Evolutionary conservation across 2,888 invertebrate species (phyloP), one percentile per base, ranked within the genome.

Genomic region (Euplagia quadripunctaria): DNA sequence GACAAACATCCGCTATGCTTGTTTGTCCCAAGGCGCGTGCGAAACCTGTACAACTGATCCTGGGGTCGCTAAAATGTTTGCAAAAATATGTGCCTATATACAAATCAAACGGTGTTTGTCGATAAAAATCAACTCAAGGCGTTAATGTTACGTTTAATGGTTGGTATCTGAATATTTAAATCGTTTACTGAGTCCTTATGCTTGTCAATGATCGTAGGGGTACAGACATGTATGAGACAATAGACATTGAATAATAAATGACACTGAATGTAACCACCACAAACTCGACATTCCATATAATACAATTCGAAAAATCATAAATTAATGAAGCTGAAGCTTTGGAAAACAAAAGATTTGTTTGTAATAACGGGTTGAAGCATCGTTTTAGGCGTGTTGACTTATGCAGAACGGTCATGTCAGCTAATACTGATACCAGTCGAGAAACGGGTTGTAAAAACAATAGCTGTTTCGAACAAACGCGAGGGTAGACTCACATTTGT

Each of bases 371-470:
- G 72, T 70, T 49, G 42, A 49, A 82, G 72, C 74, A 61, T 67
- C 71, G 70, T 79, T 75, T 84, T 81, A 79, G 64, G 64, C 69
- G 49, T 84, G 82, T 81, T 80, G 79, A 82, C 76, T 82, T 84
- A 79, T 80, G 79, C 75, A 76, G 64, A 78, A 82, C 73, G 66
- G 79, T 79, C 78, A 84, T 81, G 76, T 83, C 79, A 83, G 79
- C 69, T 76, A 74, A 79, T 74, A 69, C 65, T 66, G 72, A 76
- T 72, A 73, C 51, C 71, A 31, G 73, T 20, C 52, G 63, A 74
- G 72, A 70, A 84, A 77, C 42, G 64, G 71, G 67, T 75, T 75
- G 68, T 67, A 71, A 82, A 77, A 77, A 78, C 76, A 82, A 70
- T 51, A 49, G 63, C 63, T 42, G 42, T 65, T 70, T 64, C 31